Base-by-base conservation (phyloP, 2,113 vertebrate genomes). In the Sander lucioperca region DNA sequence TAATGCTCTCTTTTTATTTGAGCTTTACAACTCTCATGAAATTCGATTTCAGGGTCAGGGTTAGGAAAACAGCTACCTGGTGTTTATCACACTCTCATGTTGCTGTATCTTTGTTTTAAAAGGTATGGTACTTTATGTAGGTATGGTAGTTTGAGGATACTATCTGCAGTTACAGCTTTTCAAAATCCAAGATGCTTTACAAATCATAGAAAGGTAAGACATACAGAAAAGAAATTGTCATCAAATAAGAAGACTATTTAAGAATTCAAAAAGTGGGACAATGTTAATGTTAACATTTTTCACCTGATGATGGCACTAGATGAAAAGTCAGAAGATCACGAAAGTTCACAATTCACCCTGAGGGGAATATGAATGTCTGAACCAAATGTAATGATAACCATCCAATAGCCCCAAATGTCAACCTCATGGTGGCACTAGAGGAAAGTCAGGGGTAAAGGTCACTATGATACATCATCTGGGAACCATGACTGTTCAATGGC, bases 31-130 rank as follows among this genome's bases (percentile, higher is more conserved):
- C 79, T 66, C 51, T 80, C 1, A 30, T 65, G 47, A 80, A 91
- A 89, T 83, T 16, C 2, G 57, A 87, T 91, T 87, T 88, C 79
- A 86, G 82, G 80, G 78, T 88, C 45, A 75, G 59, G 65, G 72
- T 83, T 82, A 80, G 53, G 53, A 85, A 85, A 87, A 67, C 54
- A 57, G 43, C 66, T 23, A 70, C 56, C 33, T 50, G 66, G 76
- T 36, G 76, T 68, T 51, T 56, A 39, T 27, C 62, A 63, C 64
- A 77, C 66, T 43, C 16, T 3, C n/a, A 19, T 4, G 0, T 5
- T 27, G 36, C 53, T 50, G 56, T 39, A 23, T 50, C 27, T 80
- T 59, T 84, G 84, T 30, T 82, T 47, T 13, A 62, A 23, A 65
- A 58, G 53, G 16, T 56, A 19, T 64, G 69, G 50, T 43, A 23